These are phyloP conservation scores for Pogonocherus hispidulus DNA, from an alignment of 2,888 invertebrate species.

Conservation along the genomic window DNA sequence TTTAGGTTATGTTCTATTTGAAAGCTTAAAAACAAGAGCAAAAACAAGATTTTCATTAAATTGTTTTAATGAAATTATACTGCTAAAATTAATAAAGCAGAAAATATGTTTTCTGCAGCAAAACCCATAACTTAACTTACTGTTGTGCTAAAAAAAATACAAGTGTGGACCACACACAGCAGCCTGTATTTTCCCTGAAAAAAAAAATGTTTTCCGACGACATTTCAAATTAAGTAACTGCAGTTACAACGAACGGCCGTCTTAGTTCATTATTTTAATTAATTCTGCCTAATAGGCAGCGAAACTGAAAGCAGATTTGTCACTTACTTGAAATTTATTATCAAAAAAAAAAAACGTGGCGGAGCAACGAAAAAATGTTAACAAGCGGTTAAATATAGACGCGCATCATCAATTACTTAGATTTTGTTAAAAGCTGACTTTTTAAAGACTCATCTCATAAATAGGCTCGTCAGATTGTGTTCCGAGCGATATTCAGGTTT, in stretches of 20 bases:
- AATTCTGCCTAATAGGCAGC: slow-evolving; percentile 3
- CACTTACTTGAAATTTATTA: slow-evolving; percentile 36
- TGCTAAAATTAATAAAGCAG: too few species aligned
- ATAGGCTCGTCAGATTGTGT: slow-evolving; percentile 52
- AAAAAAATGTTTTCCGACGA: neutral
- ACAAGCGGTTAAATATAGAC: slow-evolving; percentile 52
- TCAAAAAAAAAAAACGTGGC: slow-evolving; percentile 25
- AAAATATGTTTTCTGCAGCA: too few species aligned
- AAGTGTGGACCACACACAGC: neutral
- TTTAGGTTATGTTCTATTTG: too few species aligned
- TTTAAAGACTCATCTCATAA: slow-evolving; percentile 48
- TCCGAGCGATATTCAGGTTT: slow-evolving; percentile 27
- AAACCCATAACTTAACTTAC: too few species aligned
- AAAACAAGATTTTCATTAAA: too few species aligned
- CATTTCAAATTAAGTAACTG: neutral
- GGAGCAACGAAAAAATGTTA: slow-evolving; percentile 50
- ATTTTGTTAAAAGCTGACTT: slow-evolving; percentile 39
- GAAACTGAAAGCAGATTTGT: slow-evolving; percentile 17
- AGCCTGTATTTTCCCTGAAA: neutral
- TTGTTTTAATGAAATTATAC: too few species aligned
- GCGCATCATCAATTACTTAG: slow-evolving; percentile 52
- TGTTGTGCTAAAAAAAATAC: neutral
- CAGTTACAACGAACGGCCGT: neutral
- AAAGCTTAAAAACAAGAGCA: too few species aligned
- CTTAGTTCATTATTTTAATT: slow-evolving; percentile 6